These are phyloP conservation scores for Diaprepes abbreviatus DNA, from an alignment of 2,888 invertebrate species.

Conservation along the genomic window DNA sequence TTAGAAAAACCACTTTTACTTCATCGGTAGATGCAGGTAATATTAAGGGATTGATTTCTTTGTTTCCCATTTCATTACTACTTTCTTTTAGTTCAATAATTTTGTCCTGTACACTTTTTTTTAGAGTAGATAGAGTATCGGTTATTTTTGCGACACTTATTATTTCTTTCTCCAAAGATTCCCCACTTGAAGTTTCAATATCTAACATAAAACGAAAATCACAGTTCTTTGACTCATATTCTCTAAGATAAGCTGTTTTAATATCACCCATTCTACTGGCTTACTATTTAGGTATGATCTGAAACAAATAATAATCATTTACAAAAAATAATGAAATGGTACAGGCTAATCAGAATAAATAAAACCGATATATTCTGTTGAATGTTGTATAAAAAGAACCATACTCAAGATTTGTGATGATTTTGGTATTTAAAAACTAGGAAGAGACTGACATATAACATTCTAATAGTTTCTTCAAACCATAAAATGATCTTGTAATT, in stretches of 20 bases:
- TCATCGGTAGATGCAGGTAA: conserved; percentile 3
- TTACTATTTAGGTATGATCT: background rate
- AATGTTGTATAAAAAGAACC: too few relatives aligned
- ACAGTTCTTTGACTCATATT: conserved; percentile 18
- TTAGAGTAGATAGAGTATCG: conserved; percentile 45
- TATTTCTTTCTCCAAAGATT: conserved; percentile 18
- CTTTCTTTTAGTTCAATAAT: conserved; percentile 33
- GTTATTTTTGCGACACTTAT: conserved; percentile 21
- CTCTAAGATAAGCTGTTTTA: conserved; percentile 30
- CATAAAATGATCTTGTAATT: too few relatives aligned
- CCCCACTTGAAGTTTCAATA: conserved; percentile 26
- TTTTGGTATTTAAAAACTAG: too few relatives aligned
- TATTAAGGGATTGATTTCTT: conserved; percentile 9
- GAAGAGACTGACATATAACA: too few relatives aligned
- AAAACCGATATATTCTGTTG: too few relatives aligned
- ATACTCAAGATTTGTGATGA: too few relatives aligned
- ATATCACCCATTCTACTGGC: background rate
- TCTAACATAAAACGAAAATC: conserved; percentile 25
- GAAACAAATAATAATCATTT: background rate
- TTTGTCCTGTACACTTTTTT: conserved; percentile 45
- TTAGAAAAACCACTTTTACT: conserved; percentile 24
- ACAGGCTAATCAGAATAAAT: too few relatives aligned
- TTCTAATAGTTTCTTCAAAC: too few relatives aligned
- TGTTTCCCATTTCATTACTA: conserved; percentile 17
- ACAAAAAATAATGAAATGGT: too few relatives aligned